A percentile compares a stretch with the other conserved stretches of the same genome.
phyloP scores from a whole-genome alignment of 2,888 invertebrate species.

The Brassicogethes aeneus region DNA sequence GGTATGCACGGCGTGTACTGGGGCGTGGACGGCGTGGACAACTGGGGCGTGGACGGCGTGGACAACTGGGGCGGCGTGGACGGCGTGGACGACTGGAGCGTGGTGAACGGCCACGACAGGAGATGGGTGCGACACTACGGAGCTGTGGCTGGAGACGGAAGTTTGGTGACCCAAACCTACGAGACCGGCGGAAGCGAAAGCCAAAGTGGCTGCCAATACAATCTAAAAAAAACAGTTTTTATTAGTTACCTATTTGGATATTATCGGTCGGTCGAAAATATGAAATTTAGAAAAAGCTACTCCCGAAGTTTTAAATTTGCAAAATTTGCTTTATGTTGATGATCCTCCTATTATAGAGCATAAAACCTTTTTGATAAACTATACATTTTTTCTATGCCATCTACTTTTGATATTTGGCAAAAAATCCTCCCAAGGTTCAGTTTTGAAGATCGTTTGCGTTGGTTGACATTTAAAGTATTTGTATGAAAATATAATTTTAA shows the following conservation, averaged over 20 bases:
- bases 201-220: constrained; percentile 18
- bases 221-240: constrained; percentile 15
- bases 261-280: neutral
- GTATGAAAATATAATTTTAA: too few species aligned
- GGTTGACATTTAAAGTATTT: too few species aligned
- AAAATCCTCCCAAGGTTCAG: too few species aligned
- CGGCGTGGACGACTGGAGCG: constrained; percentile 13
- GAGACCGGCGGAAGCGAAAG: constrained; percentile 25
- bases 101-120: constrained; percentile 27
- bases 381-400: too few species aligned
- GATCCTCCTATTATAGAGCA: too few species aligned
- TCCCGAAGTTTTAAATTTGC: too few species aligned
- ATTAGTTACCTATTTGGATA: constrained; percentile 2
- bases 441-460: too few species aligned
- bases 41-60: constrained; percentile 15
- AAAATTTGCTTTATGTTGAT: too few species aligned
- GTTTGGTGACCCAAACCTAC: constrained; percentile 15
- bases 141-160: constrained; percentile 8
- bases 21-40: constrained; percentile 33
- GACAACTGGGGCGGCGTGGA: constrained; percentile 30
- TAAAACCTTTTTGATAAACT: too few species aligned
- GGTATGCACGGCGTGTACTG: constrained; percentile 26
- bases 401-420: too few species aligned
- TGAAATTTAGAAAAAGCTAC: too few species aligned
- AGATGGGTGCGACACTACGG: constrained; percentile 15